Base-by-base conservation (phyloP, 37 sponge, comb jelly and placozoan genomes). In the Hexactinellida sp. region DNA sequence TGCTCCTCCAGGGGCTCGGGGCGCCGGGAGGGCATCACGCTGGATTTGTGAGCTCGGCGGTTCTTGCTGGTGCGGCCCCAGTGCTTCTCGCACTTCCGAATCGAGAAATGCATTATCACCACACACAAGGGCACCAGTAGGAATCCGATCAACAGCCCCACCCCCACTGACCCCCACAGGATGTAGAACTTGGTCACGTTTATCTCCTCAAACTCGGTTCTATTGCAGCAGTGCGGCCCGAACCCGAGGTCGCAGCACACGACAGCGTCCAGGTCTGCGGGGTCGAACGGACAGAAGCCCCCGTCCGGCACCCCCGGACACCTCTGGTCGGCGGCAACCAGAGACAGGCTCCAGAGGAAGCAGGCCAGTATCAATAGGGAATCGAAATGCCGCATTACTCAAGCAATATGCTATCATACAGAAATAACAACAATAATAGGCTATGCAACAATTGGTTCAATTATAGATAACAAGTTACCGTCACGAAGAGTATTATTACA, bases 231-330 rank as follows among this genome's bases (percentile, higher is more conserved):
- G 13, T 63, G 76, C 25, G 76, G 76, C 3, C 76, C 76, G 34
- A 63, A 63, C 34, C 76, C 76, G 3, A 63, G 76, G 13, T 63
- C 76, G 13, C 76, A 63, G 34, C 76, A 63, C 76, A 63, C 76
- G 76, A n/a, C 13, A 63, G 76, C 76, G 30, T 63, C 76, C 5
- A 63, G 76, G 5, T 23, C 5, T 3, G 21, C 76, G 76, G 76
- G 76, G 13, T 63, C 76, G 34, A 32, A 63, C 3, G 76, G 76
- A n/a, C 76, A 63, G 76, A 25, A 63, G 3, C 76, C 76, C 13
- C 76, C 76, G 76, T 63, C 76, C 13, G 76, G 76, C 13, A 63
- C 76, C 13, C 76, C 76, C 5, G 76, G 76, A n/a, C 76, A 63
- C 76, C 76, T 23, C 34, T 63, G 76, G 76, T 63, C 76, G 3